Percentiles rank a stretch among this genome's conserved stretches.
Evolutionary conservation across 2,888 invertebrate species (phyloP).

Genomic region (Meliscaeva auricollis): DNA sequence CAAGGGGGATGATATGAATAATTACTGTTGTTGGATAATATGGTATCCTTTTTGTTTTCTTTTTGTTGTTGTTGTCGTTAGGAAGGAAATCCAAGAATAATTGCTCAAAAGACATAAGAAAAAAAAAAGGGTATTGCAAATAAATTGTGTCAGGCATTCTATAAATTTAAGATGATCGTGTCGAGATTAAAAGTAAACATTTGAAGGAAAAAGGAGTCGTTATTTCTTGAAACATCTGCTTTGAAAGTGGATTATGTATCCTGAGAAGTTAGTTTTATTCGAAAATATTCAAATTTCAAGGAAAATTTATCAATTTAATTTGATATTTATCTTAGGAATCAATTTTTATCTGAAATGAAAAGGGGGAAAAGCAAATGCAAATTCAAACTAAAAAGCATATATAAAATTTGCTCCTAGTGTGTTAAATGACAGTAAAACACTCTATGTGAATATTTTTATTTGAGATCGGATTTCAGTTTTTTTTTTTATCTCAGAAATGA

Average conservation of each 20-base stretch:
- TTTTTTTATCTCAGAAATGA: too few relatives aligned
- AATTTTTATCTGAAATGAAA: background rate
- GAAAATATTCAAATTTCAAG: conserved; percentile 8
- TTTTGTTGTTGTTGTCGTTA: background rate
- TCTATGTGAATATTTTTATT: too few relatives aligned
- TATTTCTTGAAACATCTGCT: conserved; percentile 50
- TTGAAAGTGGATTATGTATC: background rate
- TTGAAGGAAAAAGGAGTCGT: conserved; percentile 29
- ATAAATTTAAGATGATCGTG: conserved; percentile 66
- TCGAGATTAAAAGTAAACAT: conserved; percentile 59
- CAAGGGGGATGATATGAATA: conserved; percentile 67
- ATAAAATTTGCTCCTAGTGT: too few relatives aligned
- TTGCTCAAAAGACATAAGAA: conserved; percentile 32
- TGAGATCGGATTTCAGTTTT: too few relatives aligned
- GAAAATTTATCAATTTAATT: background rate
- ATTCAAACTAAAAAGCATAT: too few relatives aligned
- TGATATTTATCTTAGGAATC: background rate
- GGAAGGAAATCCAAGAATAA: conserved; percentile 55
- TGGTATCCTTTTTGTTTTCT: background rate
- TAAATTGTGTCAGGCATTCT: conserved; percentile 23
- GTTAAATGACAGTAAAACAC: too few relatives aligned
- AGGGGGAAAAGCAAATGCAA: background rate
- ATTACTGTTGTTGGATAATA: conserved; percentile 30
- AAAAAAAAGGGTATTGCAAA: conserved; percentile 28
- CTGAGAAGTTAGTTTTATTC: conserved; percentile 3